Evolutionary conservation across 92 coral and sea anemone species (phyloP), one percentile per base, ranked within the genome.

Genomic region (Phenganax subtilis): DNA sequence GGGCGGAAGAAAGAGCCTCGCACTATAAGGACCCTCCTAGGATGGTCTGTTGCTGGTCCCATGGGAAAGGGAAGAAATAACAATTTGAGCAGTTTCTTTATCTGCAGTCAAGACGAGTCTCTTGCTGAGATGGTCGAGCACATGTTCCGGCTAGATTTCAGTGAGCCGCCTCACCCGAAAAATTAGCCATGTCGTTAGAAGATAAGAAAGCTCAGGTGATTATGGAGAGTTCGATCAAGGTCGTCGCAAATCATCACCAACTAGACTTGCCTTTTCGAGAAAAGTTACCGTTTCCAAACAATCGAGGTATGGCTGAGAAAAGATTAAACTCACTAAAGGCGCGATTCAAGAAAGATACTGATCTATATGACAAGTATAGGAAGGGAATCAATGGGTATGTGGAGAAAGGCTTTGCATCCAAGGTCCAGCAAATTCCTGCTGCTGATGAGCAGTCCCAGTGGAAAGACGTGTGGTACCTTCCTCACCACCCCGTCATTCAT

Each of bases 401-500:
- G 9, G 28, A 75, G 29, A 75, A 75, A 28, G 80, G 80, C 30
- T 75, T n/a, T 59, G 80, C 80, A 5, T 5, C 53, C 16, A 56
- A 57, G 54, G 29, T 76, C 17, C 55, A 76, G 15, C 81, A 76
- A 47, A 12, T 20, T 2, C 31, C 30, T 12, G 11, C 47, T 1
- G 9, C 6, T 7, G 52, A 14, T 7, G 81, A 12, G 6, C 27
- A 16, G 8, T 12, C 11, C 10, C 15, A 12, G 9, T 0, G 11
- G 16, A 71, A 44, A 7, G 57, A 61, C 17, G 69, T 59, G 28
- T 56, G 44, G 81, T 76, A 76, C 47, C 81, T 76, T 29, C 81
- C 81, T 27, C 78, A 81, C 20, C 70, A 81, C 71, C 77, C 85
- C 53, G 86, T 75, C 57, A 17, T 83, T 11, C 75, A 62, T 74